Base-by-base conservation (phyloP, 2,888 invertebrate genomes). In the Eristalis pertinax region DNA sequence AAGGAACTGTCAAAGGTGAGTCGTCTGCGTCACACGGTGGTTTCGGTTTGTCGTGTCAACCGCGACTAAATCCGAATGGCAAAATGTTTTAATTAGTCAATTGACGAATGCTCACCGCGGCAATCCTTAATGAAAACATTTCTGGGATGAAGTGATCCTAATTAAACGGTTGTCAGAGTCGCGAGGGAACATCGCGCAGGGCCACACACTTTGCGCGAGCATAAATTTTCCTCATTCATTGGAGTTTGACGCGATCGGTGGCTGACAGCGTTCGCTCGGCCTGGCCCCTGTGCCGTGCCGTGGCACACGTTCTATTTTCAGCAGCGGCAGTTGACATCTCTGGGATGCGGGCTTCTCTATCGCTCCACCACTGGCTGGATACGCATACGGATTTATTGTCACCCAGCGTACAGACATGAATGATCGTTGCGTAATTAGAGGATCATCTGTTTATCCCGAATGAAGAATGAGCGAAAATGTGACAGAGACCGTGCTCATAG, bases 361-460 rank as follows among this genome's bases (percentile, higher is more conserved):
- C 35, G 11, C 43, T 22, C 50, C 73, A 11, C 38, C n/a, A 13
- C 13, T 43, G 67, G 13, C 56, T 29, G 41, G 60, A 74, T 75
- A 19, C 56, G 32, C 58, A 69, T 80, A 19, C 62, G 32, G 68
- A 73, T 84, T 79, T 79, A 79, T 83, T 87, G 77, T 83, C 83
- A 83, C 78, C 79, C 76, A 87, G 73, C 73, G 75, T 38, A 73
- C 68, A 79, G 76, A 87, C 87, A 87, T 87, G 87, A 87, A 87
- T 87, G 87, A 87, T 87, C 79, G 87, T 87, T 87, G 87, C 87
- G 84, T 87, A 87, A 87, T 87, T 87, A 87, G 87, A 87, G 76
- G 87, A 87, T 87, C 84, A 87, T 87, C 87, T 87, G 87, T 80
- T 83, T 69, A 80, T 84, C 84, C 76, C 72, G 69, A 76, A 80